A percentile compares a stretch with the other conserved stretches of the same genome.
Evolutionary conservation across 2,888 invertebrate genomes (phyloP).

Genomic region (Eupithecia tripunctaria): DNA sequence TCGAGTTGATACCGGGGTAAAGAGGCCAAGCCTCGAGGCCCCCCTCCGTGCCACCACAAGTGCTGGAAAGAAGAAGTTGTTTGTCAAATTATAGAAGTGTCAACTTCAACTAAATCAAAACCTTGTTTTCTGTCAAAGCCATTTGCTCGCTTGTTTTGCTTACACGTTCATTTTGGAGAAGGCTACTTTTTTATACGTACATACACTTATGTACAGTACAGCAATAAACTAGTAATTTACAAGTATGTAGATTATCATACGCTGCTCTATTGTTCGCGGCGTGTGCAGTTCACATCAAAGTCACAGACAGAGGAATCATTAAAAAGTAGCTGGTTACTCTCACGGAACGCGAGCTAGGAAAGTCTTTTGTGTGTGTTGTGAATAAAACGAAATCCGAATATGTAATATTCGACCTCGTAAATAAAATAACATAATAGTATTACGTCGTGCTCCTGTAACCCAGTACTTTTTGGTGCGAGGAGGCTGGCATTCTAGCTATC

Average conservation of each 20-base stretch:
- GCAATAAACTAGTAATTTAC: no score
- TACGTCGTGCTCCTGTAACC: slow-evolving; percentile 35
- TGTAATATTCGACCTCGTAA: slow-evolving; percentile 21
- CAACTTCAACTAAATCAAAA: no score
- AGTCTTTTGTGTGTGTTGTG: slow-evolving; percentile 61
- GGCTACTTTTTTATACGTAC: no score
- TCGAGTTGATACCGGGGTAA: no score
- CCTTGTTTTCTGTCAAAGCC: no score
- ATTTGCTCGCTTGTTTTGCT: no score
- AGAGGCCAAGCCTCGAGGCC: no score
- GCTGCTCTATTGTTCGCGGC: slow-evolving; percentile 67
- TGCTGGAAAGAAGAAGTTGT: no score
- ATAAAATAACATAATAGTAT: neutral
- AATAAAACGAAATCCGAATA: slow-evolving; percentile 44
- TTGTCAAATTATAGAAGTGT: no score
- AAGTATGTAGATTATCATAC: slow-evolving; percentile 74
- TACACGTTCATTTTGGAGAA: no score
- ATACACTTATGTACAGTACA: no score
- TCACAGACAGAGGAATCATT: slow-evolving; percentile 56
- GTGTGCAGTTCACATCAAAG: slow-evolving; percentile 59
- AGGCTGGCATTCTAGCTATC: slow-evolving; percentile 53
- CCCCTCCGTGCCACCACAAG: no score
- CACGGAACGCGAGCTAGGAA: slow-evolving; percentile 76
- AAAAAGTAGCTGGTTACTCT: slow-evolving; percentile 69
- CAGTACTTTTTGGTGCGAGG: slow-evolving; percentile 46